phyloP scores from a whole-genome alignment of 35 echinoderm and acorn worm genomes.

The Eucidaris tribuloides region DNA sequence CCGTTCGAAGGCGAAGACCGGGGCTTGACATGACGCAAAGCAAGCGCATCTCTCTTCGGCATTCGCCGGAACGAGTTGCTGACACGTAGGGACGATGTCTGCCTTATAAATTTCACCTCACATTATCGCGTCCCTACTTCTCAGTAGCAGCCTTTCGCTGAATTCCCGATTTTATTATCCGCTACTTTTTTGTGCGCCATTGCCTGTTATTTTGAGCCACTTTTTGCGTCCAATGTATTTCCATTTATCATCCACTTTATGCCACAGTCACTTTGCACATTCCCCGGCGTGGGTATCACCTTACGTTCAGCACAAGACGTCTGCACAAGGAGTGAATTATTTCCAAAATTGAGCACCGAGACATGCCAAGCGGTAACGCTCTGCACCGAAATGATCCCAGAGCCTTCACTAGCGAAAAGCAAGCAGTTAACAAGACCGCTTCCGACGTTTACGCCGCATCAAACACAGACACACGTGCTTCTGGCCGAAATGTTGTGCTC shows the following conservation, averaged over 20 bases:
- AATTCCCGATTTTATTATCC: conserved; percentile 27
- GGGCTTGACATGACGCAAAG: conserved; percentile 26
- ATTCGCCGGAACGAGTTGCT: conserved; percentile 10
- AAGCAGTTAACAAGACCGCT: not conserved
- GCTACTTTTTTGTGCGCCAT: conserved; percentile 4
- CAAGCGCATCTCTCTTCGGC: conserved; percentile 25
- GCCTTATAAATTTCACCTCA: conserved; percentile 17
- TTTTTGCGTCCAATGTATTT: not conserved
- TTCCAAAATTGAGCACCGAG: not conserved
- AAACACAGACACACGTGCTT: not conserved
- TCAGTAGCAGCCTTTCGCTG: conserved; percentile 46
- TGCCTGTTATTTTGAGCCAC: not conserved
- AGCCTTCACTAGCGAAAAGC: not conserved
- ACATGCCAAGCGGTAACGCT: not conserved
- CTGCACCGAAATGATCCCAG: not conserved
- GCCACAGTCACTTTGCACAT: conserved; percentile 6
- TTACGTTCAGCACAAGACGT: not conserved
- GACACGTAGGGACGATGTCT: conserved; percentile 18
- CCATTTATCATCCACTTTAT: not conserved
- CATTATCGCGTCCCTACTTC: conserved; percentile 46
- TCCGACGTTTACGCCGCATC: not conserved
- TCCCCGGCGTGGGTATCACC: not conserved
- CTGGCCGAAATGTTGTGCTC: not conserved
- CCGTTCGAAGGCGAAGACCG: not conserved
- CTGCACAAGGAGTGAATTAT: not conserved